Percentiles rank a stretch among this genome's conserved stretches.
Conservation (phyloP, 64 coral and sea anemone genomes). For the Porites lutea region DNA sequence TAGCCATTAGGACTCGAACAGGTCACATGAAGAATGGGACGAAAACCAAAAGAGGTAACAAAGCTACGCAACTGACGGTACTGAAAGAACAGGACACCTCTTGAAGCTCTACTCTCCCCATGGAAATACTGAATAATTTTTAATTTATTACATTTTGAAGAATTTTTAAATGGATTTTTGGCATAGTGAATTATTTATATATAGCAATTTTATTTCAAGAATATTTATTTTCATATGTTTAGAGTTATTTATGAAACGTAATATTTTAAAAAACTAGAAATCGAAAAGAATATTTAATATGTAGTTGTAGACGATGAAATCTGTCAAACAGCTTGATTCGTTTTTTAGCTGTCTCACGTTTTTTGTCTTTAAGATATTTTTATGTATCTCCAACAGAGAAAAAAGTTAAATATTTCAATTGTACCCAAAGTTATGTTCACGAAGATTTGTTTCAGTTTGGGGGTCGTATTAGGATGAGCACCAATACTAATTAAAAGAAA, state of each 20-base stretch:
- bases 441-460: too few relatives aligned
- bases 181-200: not conserved
- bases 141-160: not conserved
- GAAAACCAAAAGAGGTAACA: not conserved
- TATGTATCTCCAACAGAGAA: not conserved
- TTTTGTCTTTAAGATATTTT: not conserved
- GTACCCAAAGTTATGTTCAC: too few relatives aligned
- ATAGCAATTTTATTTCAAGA: not conserved
- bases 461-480: too few relatives aligned
- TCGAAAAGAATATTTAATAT: constrained; percentile 1
- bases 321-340: constrained; percentile 11
- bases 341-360: too few relatives aligned
- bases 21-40: constrained; percentile 43
- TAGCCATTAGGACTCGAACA: constrained; percentile 12
- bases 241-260: not conserved
- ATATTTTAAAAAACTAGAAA: not conserved
- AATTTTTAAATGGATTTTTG: too few relatives aligned
- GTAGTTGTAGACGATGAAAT: not conserved
- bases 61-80: not conserved
- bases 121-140: not conserved
- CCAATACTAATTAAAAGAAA: too few relatives aligned
- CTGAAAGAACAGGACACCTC: not conserved
- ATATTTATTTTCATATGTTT: constrained; percentile 2
- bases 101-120: not conserved
- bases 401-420: not conserved